Conservation (phyloP, 2,797 vertebrate genomes). For the Tragopan temminckii region DNA sequence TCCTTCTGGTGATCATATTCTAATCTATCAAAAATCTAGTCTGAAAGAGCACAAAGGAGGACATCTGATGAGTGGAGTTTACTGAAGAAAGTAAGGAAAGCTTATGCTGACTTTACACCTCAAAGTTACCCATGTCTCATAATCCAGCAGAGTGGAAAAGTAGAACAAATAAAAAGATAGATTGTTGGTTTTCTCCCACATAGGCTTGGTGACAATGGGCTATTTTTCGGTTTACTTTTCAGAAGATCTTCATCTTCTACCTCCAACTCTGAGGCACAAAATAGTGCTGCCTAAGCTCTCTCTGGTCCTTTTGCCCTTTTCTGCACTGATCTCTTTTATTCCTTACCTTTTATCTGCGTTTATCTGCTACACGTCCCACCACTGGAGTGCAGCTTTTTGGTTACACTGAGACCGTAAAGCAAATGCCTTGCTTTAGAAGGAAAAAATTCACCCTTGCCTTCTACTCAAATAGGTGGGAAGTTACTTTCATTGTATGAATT, state of each 20-base stretch:
- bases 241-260: no score
- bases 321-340: not conserved
- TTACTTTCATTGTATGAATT: not conserved
- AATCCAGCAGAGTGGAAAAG: not conserved
- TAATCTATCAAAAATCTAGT: not conserved
- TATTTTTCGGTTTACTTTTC: not conserved
- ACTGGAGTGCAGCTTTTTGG: not conserved
- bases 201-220: not conserved
- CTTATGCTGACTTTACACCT: not conserved
- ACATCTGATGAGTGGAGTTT: not conserved
- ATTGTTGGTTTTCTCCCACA: not conserved
- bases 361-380: not conserved
- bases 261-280: not conserved
- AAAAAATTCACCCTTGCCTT: not conserved
- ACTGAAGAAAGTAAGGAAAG: not conserved
- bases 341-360: not conserved
- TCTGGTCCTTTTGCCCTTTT: not conserved
- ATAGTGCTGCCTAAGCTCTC: not conserved
- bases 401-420: not conserved
- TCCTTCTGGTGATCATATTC: not conserved
- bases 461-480: not conserved
- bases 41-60: not conserved
- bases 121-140: not conserved
- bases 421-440: not conserved
- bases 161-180: not conserved